phyloP scores from a whole-genome alignment of 2,888 invertebrate genomes.

The Ligdia adustata region DNA sequence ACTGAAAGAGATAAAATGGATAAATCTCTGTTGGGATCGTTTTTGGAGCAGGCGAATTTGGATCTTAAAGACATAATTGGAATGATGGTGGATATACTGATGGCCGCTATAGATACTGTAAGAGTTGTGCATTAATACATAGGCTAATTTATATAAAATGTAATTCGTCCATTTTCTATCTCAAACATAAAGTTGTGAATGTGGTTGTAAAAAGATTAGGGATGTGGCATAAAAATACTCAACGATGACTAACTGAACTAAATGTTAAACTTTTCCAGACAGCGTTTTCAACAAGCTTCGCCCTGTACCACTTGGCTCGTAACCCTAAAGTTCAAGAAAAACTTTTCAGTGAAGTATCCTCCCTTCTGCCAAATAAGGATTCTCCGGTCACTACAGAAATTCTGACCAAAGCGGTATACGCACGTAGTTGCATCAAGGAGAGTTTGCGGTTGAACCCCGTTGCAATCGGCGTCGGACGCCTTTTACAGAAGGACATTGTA shows the following conservation, averaged over 20 bases:
- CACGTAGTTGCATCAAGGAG: slow-evolving; percentile 93
- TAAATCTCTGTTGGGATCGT: slow-evolving; percentile 86
- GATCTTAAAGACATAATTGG: slow-evolving; percentile 92
- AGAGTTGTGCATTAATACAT: slow-evolving; percentile 37
- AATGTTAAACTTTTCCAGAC: slow-evolving; percentile 89
- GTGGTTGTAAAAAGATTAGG: no score
- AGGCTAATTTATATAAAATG: no score
- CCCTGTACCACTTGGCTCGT: slow-evolving; percentile 90
- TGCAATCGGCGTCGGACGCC: slow-evolving; percentile 91
- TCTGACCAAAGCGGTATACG: slow-evolving; percentile 86
- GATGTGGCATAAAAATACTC: no score
- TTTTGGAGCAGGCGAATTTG: slow-evolving; percentile 87
- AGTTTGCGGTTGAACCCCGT: slow-evolving; percentile 92
- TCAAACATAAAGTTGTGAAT: no score
- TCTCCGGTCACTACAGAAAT: slow-evolving; percentile 83
- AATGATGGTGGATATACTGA: slow-evolving; percentile 91
- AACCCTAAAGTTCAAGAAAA: slow-evolving; percentile 88
- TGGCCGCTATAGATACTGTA: slow-evolving; percentile 95
- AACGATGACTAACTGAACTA: no score
- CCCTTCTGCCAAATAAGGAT: slow-evolving; percentile 79
- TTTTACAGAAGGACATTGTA: slow-evolving; percentile 87
- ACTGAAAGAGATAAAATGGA: slow-evolving; percentile 44
- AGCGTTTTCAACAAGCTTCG: slow-evolving; percentile 90
- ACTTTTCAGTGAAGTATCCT: slow-evolving; percentile 85
- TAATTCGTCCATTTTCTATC: no score